Evolutionary conservation across 2,888 invertebrate species (phyloP).

Genomic region (Aproaerema taeniolella): DNA sequence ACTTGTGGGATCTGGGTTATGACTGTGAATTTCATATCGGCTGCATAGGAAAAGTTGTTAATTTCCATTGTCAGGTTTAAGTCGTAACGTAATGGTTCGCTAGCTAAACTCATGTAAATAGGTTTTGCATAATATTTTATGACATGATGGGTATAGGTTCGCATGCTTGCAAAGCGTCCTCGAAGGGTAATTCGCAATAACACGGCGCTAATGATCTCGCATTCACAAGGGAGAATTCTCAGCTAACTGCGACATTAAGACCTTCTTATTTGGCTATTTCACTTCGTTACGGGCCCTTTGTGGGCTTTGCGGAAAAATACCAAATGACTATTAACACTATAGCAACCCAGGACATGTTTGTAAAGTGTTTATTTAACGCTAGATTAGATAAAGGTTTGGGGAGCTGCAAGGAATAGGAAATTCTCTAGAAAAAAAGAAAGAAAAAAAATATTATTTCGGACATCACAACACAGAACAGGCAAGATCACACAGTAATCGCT

Average conservation of each 20-base stretch:
- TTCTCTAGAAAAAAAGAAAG: neutral
- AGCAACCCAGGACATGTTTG: constrained; percentile 10
- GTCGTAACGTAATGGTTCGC: too few species aligned
- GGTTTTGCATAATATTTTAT: too few species aligned
- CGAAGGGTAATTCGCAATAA: constrained; percentile 67
- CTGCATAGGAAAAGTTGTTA: too few species aligned
- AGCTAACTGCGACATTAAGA: constrained; percentile 70
- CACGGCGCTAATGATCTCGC: constrained; percentile 68
- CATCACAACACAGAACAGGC: too few species aligned
- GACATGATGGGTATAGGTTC: too few species aligned
- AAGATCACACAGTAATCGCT: too few species aligned
- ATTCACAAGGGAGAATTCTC: constrained; percentile 69
- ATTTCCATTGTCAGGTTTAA: too few species aligned
- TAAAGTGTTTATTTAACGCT: constrained; percentile 13
- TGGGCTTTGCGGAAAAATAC: constrained; percentile 49
- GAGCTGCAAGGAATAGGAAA: neutral
- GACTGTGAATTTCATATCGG: too few species aligned
- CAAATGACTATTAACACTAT: constrained; percentile 31
- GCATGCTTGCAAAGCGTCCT: too few species aligned
- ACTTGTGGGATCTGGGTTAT: too few species aligned
- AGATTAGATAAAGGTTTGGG: neutral
- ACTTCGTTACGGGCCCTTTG: constrained; percentile 67
- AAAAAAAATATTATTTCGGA: too few species aligned
- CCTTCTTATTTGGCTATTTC: constrained; percentile 72
- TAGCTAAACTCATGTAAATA: too few species aligned